Evolutionary conservation across 2,113 vertebrate species (phyloP).

Genomic region (Corythoichthys intestinalis): DNA sequence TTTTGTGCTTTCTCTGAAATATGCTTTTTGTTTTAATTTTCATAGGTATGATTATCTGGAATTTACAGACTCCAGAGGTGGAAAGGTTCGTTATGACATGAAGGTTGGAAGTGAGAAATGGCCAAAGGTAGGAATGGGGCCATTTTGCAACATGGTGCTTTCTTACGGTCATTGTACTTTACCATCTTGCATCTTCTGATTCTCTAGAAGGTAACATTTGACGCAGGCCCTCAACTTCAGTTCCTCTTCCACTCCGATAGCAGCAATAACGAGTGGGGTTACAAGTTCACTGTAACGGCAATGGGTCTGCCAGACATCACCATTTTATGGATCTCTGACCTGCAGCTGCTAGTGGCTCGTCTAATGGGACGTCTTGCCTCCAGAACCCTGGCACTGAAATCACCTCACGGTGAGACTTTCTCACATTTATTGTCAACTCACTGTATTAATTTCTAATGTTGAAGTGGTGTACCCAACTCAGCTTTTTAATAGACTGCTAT

Average conservation of each 20-base stretch:
- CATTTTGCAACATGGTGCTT: not conserved
- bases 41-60: constrained; percentile 95
- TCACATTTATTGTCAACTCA: not conserved
- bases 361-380: constrained; percentile 93
- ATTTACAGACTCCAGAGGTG: constrained; percentile 92
- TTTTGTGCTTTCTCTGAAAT: no score
- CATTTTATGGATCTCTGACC: constrained; percentile 91
- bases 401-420: constrained; percentile 74
- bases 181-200: constrained; percentile 38
- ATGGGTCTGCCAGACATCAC: constrained; percentile 88
- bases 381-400: constrained; percentile 84
- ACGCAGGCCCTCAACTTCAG: constrained; percentile 91
- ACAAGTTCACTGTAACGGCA: constrained; percentile 91
- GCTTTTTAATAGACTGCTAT: not conserved
- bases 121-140: constrained; percentile 81
- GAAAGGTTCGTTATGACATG: constrained; percentile 93
- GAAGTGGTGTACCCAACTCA: no score
- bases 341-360: constrained; percentile 88
- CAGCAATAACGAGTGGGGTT: constrained; percentile 98
- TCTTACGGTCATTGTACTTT: no score
- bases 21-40: not conserved
- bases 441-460: no score
- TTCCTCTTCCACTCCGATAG: constrained; percentile 98
- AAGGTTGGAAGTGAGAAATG: constrained; percentile 96
- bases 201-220: constrained; percentile 93